These are phyloP conservation scores for Drosophila auraria DNA, from an alignment of 1,140 invertebrate genomes.

Conservation along the genomic window DNA sequence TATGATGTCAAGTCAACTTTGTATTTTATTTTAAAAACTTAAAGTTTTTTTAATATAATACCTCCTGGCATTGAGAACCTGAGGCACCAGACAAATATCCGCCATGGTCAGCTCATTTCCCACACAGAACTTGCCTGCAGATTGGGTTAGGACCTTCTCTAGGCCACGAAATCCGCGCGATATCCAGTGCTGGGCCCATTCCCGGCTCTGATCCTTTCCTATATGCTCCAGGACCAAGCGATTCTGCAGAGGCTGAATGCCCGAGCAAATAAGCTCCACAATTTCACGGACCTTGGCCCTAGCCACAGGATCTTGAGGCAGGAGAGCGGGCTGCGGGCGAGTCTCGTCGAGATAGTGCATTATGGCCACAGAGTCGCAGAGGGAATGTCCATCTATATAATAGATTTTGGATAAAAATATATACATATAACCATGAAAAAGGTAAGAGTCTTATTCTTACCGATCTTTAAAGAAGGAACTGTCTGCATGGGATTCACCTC, in stretches of 20 bases:
- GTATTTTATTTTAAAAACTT: slow-evolving; percentile 86
- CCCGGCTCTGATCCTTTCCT: slow-evolving; percentile 92
- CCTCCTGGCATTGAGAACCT: slow-evolving; percentile 95
- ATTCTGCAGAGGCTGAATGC: slow-evolving; percentile 98
- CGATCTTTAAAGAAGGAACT: slow-evolving; percentile 94
- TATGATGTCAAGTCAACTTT: slow-evolving; percentile 94
- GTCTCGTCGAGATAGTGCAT: slow-evolving; percentile 98
- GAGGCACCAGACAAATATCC: slow-evolving; percentile 97
- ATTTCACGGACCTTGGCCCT: slow-evolving; percentile 92
- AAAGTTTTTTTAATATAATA: slow-evolving; percentile 55
- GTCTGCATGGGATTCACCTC: slow-evolving; percentile 97
- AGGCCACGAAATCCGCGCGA: slow-evolving; percentile 93
- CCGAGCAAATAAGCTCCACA: slow-evolving; percentile 92
- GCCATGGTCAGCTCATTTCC: slow-evolving; percentile 96
- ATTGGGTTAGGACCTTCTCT: slow-evolving; percentile 92
- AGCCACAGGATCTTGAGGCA: slow-evolving; percentile 93
- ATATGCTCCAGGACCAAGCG: slow-evolving; percentile 92
- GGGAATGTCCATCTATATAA: slow-evolving; percentile 89
- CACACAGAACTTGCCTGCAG: slow-evolving; percentile 96
- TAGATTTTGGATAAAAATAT: no score
- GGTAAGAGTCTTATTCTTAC: no score
- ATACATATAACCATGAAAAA: no score
- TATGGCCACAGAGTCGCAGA: slow-evolving; percentile 96
- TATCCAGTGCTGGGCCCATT: slow-evolving; percentile 97
- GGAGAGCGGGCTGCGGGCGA: slow-evolving; percentile 91